A percentile compares a stretch with the other conserved stretches of the same genome.
phyloP scores from a whole-genome alignment of 1,140 invertebrate genomes.

The Teleogryllus occipitalis region DNA sequence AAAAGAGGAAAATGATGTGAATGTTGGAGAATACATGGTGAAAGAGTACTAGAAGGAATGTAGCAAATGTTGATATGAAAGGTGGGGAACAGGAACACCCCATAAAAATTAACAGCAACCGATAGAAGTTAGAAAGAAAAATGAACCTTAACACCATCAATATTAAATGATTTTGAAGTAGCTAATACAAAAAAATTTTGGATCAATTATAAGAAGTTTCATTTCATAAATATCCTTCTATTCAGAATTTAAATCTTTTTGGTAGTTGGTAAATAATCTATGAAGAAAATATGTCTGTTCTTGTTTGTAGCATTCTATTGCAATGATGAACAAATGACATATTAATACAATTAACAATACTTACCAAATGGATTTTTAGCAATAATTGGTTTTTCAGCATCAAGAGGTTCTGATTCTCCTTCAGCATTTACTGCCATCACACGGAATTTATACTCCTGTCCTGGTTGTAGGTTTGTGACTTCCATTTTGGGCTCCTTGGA shows the following conservation, averaged over 20 bases:
- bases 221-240: not conserved
- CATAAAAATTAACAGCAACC: no score
- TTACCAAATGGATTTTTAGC: conserved; percentile 96
- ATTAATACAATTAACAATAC: conserved; percentile 25
- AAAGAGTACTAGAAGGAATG: no score
- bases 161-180: not conserved
- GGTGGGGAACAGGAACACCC: no score
- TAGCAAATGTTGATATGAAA: no score
- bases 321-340: not conserved
- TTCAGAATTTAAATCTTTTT: not conserved
- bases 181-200: not conserved
- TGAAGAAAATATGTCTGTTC: not conserved
- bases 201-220: not conserved
- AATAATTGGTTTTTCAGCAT: conserved; percentile 78
- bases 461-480: conserved; percentile 75
- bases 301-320: not conserved
- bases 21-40: no score
- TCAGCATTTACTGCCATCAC: conserved; percentile 92
- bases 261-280: not conserved
- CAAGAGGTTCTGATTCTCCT: conserved; percentile 87
- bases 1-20: no score
- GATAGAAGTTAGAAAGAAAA: not conserved
- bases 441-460: conserved; percentile 94
- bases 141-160: not conserved
- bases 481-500: conserved; percentile 75